phyloP scores from a whole-genome alignment of 92 coral and sea anemone genomes.

The Blastomussa wellsi region DNA sequence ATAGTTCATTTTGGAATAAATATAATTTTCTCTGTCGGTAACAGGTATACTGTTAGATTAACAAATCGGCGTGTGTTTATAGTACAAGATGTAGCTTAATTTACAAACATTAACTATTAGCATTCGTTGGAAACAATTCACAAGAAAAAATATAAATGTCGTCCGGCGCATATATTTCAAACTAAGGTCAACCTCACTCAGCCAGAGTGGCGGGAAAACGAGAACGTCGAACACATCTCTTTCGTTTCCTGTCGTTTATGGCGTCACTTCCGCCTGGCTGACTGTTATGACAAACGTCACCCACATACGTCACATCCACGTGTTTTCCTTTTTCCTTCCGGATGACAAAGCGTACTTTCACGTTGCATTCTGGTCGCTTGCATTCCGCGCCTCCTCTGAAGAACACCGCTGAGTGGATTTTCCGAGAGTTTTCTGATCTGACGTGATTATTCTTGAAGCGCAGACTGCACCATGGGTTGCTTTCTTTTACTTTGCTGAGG shows the following conservation, averaged over 20 bases:
- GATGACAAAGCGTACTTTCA: slow-evolving; percentile 48
- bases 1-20: slow-evolving; percentile 9
- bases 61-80: background rate
- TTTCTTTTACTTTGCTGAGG: slow-evolving; percentile 43
- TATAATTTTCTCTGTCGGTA: background rate
- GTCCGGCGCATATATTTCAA: background rate
- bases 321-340: slow-evolving; percentile 47
- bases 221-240: slow-evolving; percentile 6
- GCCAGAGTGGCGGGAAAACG: background rate
- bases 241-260: slow-evolving; percentile 24
- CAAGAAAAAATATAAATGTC: background rate
- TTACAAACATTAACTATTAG: background rate
- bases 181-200: background rate
- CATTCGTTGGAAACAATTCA: background rate
- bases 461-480: slow-evolving; percentile 59
- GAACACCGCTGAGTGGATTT: slow-evolving; percentile 55
- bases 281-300: slow-evolving; percentile 36
- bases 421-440: slow-evolving; percentile 44
- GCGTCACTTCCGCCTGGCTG: slow-evolving; percentile 37
- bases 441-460: slow-evolving; percentile 57
- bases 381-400: slow-evolving; percentile 54
- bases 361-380: slow-evolving; percentile 54
- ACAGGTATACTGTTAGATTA: background rate
- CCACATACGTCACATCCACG: slow-evolving; percentile 45
- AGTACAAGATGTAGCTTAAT: background rate